Evolutionary conservation across 2,888 invertebrate genomes (phyloP), one percentile per base, ranked within the genome.

Genomic region (Callyntrura sp.): DNA sequence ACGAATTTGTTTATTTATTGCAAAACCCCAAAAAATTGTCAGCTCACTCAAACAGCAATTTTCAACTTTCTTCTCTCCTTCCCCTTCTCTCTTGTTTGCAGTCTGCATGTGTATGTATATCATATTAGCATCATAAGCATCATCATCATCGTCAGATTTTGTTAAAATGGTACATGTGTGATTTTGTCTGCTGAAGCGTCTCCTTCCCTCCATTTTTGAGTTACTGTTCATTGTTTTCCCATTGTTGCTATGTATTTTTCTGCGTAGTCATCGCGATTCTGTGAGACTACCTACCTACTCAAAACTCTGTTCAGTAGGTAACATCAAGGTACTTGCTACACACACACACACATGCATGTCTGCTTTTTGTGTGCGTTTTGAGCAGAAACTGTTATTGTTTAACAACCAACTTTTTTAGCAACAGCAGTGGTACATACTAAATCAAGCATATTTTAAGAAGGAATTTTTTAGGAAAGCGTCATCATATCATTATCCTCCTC

Each of bases 151-250:
- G 6, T 6, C 35, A 35, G 35, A 35, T 35, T 35, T 20, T 62
- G 23, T 25, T 20, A 57, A 57, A 57, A 57, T 17, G 11, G 11
- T 78, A 51, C 51, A 76, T 78, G 78, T 57, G 62, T 57, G 20
- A 25, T 25, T 23, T 78, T 78, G 78, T 78, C 55, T 78, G 45
- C 55, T 73, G 70, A 73, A 73, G 70, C 70, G 70, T 73, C 70
- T 43, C 70, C 23, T 68, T 68, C n/a, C 43, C 9, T 43, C 45
- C 45, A 60, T 60, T n/a, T 12, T 2, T 12, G 5, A 11, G 14
- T 51, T 2, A 11, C 14, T 51, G 51, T 51, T 51, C 51, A 51
- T 35, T 14, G 35, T 14, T n/a, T 28, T 20, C 45, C 68, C 12
- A 70, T 70, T 73, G 43, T 73, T 20, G 45, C 14, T 11, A 0